phyloP scores from a whole-genome alignment of 2,888 invertebrate genomes.

The Pheosia tremula region DNA sequence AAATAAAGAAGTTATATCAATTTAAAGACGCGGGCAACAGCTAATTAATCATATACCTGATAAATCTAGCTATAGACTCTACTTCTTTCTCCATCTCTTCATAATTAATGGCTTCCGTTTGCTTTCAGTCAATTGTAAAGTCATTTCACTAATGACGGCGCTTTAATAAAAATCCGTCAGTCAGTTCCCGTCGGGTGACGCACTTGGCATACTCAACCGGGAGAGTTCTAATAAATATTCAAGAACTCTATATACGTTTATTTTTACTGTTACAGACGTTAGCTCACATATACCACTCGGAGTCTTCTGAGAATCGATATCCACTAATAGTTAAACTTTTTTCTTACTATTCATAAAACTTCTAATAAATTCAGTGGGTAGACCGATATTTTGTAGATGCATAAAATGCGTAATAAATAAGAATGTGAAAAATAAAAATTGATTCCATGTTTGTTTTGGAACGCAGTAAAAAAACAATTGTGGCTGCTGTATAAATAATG shows the following conservation, averaged over 20 bases:
- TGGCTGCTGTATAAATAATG: conserved; percentile 12
- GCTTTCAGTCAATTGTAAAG: neutral
- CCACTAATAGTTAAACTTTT: conserved; percentile 13
- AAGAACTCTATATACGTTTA: conserved; percentile 16
- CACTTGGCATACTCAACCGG: conserved; percentile 38
- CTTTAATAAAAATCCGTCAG: conserved; percentile 24
- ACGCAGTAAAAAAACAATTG: conserved; percentile 9
- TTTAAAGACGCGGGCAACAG: too few relatives aligned
- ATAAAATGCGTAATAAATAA: conserved; percentile 14
- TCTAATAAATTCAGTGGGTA: conserved; percentile 10
- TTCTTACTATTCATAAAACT: conserved; percentile 15
- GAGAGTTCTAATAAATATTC: conserved; percentile 21
- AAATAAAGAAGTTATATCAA: too few relatives aligned
- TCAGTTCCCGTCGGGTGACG: conserved; percentile 41
- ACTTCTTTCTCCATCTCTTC: too few relatives aligned
- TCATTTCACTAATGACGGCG: neutral
- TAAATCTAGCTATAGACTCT: too few relatives aligned
- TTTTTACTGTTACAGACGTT: conserved; percentile 22
- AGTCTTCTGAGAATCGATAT: conserved; percentile 14
- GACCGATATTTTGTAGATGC: conserved; percentile 12
- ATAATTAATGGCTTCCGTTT: too few relatives aligned
- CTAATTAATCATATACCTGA: too few relatives aligned
- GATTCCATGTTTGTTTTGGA: conserved; percentile 15
- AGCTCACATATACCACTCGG: conserved; percentile 8
- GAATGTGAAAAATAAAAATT: conserved; percentile 13